Conservation (phyloP, 2,888 invertebrate species). For the Neocrepidodera transversa region DNA sequence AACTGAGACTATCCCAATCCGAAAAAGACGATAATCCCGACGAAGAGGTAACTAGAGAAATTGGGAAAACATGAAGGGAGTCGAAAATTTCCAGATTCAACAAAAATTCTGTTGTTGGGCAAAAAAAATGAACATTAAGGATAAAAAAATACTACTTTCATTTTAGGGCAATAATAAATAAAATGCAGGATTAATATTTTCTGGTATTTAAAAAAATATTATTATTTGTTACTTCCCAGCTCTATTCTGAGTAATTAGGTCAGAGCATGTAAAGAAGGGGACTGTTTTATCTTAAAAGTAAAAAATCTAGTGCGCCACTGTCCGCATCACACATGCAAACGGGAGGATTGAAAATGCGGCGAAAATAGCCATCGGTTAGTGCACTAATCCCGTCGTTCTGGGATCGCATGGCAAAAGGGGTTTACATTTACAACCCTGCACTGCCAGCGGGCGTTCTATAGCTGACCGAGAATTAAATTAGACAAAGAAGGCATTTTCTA, state of each 20-base stretch:
- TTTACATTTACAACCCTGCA: not conserved
- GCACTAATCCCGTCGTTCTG: not conserved
- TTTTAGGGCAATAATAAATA: no score
- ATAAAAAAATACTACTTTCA: no score
- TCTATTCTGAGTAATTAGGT: no score
- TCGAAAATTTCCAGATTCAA: no score
- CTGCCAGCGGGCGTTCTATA: slow-evolving; percentile 5
- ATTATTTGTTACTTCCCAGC: no score
- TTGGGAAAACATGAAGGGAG: not conserved
- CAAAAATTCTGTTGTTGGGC: no score
- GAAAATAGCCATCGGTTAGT: slow-evolving; percentile 1
- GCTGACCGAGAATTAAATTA: slow-evolving; percentile 32
- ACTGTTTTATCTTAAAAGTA: no score
- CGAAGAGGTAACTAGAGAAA: not conserved
- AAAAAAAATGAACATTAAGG: no score
- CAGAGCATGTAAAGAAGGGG: no score
- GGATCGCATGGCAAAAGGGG: not conserved
- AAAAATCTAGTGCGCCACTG: no score
- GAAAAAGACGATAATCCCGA: slow-evolving; percentile 15
- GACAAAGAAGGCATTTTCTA: slow-evolving; percentile 36
- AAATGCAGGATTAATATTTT: no score
- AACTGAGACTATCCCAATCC: slow-evolving; percentile 33
- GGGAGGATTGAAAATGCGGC: not conserved
- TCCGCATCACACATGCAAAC: not conserved
- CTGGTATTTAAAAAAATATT: no score